These are phyloP conservation scores for Nycticorax nycticorax DNA, from an alignment of 2,113 vertebrate species.

Conservation along the genomic window DNA sequence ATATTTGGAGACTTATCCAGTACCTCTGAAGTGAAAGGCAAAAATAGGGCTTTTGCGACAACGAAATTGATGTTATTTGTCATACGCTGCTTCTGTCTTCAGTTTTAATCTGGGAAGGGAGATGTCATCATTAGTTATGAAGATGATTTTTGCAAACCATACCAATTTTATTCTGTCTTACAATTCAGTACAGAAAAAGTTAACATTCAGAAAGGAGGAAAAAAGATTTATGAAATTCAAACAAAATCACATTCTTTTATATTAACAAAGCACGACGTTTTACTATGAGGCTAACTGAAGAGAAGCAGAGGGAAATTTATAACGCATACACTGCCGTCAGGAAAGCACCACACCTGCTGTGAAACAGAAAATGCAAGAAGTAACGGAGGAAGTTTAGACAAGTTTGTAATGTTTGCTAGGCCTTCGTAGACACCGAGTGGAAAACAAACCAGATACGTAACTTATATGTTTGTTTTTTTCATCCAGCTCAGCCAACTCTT, in stretches of 20 bases:
- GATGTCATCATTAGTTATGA: neutral
- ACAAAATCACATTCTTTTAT: neutral
- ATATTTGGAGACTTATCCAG: neutral
- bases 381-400: neutral
- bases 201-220: neutral
- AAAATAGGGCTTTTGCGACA: neutral
- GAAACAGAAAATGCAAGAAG: neutral
- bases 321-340: neutral
- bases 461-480: constrained; percentile 77
- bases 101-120: neutral
- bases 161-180: neutral
- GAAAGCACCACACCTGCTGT: neutral
- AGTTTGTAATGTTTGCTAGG: neutral
- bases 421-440: neutral
- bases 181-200: neutral
- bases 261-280: neutral
- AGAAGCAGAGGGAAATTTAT: neutral
- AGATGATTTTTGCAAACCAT: neutral
- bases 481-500: constrained; percentile 71
- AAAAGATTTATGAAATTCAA: neutral
- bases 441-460: constrained; percentile 72
- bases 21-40: neutral
- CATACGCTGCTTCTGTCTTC: neutral
- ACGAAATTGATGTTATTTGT: neutral
- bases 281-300: neutral